A percentile compares a stretch with the other conserved stretches of the same genome.
Conservation (phyloP, 2,113 vertebrate species). For the Turdus rufiventris region DNA sequence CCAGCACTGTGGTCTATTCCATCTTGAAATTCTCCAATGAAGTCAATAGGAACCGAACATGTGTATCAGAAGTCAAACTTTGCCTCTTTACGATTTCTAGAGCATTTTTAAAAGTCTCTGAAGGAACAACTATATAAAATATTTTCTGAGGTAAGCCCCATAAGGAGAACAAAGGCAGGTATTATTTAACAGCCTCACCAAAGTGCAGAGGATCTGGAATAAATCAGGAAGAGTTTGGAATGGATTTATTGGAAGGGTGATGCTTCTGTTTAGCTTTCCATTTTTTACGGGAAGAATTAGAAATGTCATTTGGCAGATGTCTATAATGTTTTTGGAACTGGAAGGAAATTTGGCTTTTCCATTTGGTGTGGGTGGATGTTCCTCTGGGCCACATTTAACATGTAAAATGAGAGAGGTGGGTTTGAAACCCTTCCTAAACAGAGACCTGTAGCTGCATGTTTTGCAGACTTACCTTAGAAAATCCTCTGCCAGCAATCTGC, state of each 20-base stretch:
- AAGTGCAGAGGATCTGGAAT: slow-evolving; percentile 41
- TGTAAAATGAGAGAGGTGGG: slow-evolving; percentile 42
- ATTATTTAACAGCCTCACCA: slow-evolving; percentile 11
- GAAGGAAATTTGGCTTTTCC: slow-evolving; percentile 60
- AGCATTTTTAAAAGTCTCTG: slow-evolving; percentile 33
- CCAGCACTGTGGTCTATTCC: not conserved
- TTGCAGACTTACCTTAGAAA: slow-evolving; percentile 41
- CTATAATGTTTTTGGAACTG: slow-evolving; percentile 53
- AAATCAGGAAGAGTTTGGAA: slow-evolving; percentile 49
- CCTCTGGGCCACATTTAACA: slow-evolving; percentile 44
- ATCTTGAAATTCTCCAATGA: not conserved
- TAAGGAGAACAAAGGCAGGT: slow-evolving; percentile 1
- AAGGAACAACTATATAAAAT: slow-evolving; percentile 42
- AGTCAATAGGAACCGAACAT: not conserved
- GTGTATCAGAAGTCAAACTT: slow-evolving; percentile 1
- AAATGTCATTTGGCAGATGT: slow-evolving; percentile 60
- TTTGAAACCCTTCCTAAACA: slow-evolving; percentile 44
- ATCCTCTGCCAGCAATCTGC: slow-evolving; percentile 29
- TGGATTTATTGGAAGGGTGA: slow-evolving; percentile 43
- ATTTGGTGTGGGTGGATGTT: slow-evolving; percentile 50
- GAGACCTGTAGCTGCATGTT: slow-evolving; percentile 33
- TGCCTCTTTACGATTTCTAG: slow-evolving; percentile 32
- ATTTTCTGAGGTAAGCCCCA: slow-evolving; percentile 20
- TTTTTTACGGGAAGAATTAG: slow-evolving; percentile 62
- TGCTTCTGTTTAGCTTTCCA: slow-evolving; percentile 51